phyloP scores from a whole-genome alignment of 2,888 invertebrate species.

The Tricholauxania praeusta region DNA sequence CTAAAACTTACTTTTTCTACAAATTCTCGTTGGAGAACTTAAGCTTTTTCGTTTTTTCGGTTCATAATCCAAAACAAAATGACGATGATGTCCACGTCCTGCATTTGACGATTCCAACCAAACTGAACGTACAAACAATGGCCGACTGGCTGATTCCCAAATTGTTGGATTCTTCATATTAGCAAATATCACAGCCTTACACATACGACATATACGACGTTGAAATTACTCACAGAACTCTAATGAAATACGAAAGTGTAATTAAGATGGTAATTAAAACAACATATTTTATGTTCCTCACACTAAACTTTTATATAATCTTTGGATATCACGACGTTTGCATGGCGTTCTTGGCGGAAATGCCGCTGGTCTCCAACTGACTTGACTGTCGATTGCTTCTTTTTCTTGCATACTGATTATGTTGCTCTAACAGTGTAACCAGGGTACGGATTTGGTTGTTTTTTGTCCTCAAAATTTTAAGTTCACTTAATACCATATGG shows the following conservation, averaged over 20 bases:
- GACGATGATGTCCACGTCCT: slow-evolving; percentile 59
- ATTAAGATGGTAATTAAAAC: slow-evolving; percentile 13
- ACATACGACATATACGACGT: slow-evolving; percentile 2
- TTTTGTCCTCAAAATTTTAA: slow-evolving; percentile 9
- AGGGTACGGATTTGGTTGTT: no score
- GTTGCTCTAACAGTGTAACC: not conserved
- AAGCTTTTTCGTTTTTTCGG: slow-evolving; percentile 50
- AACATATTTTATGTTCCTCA: slow-evolving; percentile 7
- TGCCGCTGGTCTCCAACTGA: slow-evolving; percentile 7
- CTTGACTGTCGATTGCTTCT: not conserved
- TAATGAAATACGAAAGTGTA: no score
- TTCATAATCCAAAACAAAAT: slow-evolving; percentile 65
- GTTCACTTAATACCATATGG: slow-evolving; percentile 12
- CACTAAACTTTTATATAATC: not conserved
- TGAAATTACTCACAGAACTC: not conserved
- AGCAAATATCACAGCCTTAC: not conserved
- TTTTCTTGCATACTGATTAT: slow-evolving; percentile 7
- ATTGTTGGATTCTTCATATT: slow-evolving; percentile 69
- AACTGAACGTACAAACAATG: slow-evolving; percentile 74
- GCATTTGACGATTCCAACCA: slow-evolving; percentile 78
- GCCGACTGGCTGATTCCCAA: slow-evolving; percentile 75
- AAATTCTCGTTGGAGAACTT: not conserved
- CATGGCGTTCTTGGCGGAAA: not conserved
- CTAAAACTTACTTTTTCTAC: not conserved
- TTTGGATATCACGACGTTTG: not conserved